Evolutionary conservation across 2,888 invertebrate species (phyloP).

Genomic region (Orthonychiurus folsomi): DNA sequence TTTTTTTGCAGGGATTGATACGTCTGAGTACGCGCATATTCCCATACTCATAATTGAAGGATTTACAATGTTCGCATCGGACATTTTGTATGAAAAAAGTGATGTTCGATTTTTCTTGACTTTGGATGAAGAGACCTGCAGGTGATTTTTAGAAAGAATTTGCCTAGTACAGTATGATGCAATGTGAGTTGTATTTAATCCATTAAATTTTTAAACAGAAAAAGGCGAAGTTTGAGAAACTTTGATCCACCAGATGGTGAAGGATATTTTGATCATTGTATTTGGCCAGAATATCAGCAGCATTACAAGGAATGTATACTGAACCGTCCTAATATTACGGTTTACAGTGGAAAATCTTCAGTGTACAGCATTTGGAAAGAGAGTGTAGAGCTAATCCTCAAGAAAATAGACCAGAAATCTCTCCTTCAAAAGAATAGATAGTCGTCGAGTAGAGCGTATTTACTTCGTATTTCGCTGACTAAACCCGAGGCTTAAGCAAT

Average conservation of each 20-base stretch:
- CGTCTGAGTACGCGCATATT: slow-evolving; percentile 26
- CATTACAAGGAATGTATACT: slow-evolving; percentile 25
- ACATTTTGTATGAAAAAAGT: slow-evolving; percentile 26
- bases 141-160: too few relatives aligned
- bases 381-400: slow-evolving; percentile 9
- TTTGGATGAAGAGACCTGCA: slow-evolving; percentile 29
- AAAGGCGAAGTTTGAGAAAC: slow-evolving; percentile 22
- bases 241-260: slow-evolving; percentile 34
- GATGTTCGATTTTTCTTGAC: slow-evolving; percentile 34
- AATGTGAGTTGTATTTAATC: too few relatives aligned
- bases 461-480: not conserved
- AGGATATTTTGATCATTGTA: slow-evolving; percentile 33
- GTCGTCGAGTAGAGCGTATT: not conserved
- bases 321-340: slow-evolving; percentile 19
- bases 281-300: slow-evolving; percentile 34
- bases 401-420: slow-evolving; percentile 11
- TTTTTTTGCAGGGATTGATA: slow-evolving; percentile 25
- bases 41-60: slow-evolving; percentile 37
- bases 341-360: slow-evolving; percentile 16
- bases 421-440: slow-evolving; percentile 3
- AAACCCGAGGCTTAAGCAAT: not conserved
- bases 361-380: slow-evolving; percentile 5
- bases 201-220: too few relatives aligned
- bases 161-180: too few relatives aligned
- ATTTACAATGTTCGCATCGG: slow-evolving; percentile 30